These are phyloP conservation scores for Lissonota sp. DNA, from an alignment of 2,888 invertebrate species.

Conservation along the genomic window DNA sequence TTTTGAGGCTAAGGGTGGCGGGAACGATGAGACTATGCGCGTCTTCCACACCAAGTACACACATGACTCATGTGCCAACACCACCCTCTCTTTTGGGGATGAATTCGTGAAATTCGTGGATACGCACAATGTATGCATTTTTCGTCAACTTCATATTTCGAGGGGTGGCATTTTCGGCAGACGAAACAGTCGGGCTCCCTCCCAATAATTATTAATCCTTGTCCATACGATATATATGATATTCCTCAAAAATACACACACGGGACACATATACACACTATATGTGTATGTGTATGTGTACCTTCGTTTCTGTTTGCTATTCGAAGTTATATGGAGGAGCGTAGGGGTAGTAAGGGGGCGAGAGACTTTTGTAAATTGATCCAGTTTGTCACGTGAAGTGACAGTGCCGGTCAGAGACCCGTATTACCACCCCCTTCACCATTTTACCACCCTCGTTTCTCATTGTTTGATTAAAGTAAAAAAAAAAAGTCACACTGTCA, in stretches of 20 bases:
- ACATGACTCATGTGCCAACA: constrained; percentile 80
- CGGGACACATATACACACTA: too few relatives aligned
- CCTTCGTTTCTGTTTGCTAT: constrained; percentile 1
- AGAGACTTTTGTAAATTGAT: constrained; percentile 50
- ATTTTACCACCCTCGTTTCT: background rate
- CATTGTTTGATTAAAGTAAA: constrained; percentile 16
- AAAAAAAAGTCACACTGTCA: constrained; percentile 64
- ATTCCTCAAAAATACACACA: constrained; percentile 19
- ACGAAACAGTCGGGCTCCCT: constrained; percentile 14
- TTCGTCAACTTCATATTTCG: constrained; percentile 62
- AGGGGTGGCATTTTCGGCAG: constrained; percentile 39
- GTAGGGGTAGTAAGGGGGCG: background rate
- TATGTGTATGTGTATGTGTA: too few relatives aligned
- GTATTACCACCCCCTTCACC: constrained; percentile 8
- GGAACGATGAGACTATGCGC: constrained; percentile 45
- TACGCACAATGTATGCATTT: constrained; percentile 71
- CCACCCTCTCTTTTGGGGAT: constrained; percentile 79
- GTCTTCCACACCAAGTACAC: constrained; percentile 44
- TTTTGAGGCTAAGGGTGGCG: too few relatives aligned
- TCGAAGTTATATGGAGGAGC: background rate
- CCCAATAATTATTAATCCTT: constrained; percentile 59
- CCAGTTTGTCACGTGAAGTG: constrained; percentile 40
- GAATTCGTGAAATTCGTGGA: constrained; percentile 80
- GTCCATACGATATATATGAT: constrained; percentile 4
- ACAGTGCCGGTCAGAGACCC: constrained; percentile 31